A percentile compares a stretch with the other conserved stretches of the same genome.
phyloP scores from a whole-genome alignment of 2,797 vertebrate species.

The Clarias pachynema region DNA sequence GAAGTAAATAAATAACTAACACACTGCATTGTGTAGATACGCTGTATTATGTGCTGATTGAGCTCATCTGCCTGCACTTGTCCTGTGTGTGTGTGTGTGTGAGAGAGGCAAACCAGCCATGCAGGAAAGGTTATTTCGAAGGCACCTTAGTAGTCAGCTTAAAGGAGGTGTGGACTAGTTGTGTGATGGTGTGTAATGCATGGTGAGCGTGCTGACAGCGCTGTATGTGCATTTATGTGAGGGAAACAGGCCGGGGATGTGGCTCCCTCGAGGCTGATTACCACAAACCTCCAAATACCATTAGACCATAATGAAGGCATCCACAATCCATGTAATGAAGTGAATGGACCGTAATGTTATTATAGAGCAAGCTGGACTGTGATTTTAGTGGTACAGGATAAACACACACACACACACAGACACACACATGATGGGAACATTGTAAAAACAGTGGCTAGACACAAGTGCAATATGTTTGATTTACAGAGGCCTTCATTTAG shows the following conservation, averaged over 20 bases:
- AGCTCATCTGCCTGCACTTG: conserved; percentile 31
- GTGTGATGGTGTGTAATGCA: conserved; percentile 31
- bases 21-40: background rate
- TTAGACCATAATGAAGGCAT: conserved; percentile 71
- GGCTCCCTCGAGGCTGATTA: conserved; percentile 67
- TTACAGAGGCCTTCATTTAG: conserved; percentile 45
- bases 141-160: conserved; percentile 29
- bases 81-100: background rate
- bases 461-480: conserved; percentile 45
- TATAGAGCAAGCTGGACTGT: conserved; percentile 53
- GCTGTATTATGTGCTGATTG: conserved; percentile 24
- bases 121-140: conserved; percentile 38
- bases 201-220: conserved; percentile 42
- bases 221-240: conserved; percentile 42
- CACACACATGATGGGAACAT: conserved; percentile 23
- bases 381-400: conserved; percentile 62
- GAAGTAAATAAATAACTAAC: conserved; percentile 21
- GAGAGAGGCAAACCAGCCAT: background rate
- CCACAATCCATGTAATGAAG: conserved; percentile 67
- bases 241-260: conserved; percentile 32
- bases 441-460: conserved; percentile 46
- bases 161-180: conserved; percentile 22
- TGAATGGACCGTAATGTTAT: conserved; percentile 71
- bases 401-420: conserved; percentile 19
- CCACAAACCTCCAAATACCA: conserved; percentile 72